Base-by-base conservation (phyloP, 2,113 vertebrate genomes). In the Rhabdomys dilectus region DNA sequence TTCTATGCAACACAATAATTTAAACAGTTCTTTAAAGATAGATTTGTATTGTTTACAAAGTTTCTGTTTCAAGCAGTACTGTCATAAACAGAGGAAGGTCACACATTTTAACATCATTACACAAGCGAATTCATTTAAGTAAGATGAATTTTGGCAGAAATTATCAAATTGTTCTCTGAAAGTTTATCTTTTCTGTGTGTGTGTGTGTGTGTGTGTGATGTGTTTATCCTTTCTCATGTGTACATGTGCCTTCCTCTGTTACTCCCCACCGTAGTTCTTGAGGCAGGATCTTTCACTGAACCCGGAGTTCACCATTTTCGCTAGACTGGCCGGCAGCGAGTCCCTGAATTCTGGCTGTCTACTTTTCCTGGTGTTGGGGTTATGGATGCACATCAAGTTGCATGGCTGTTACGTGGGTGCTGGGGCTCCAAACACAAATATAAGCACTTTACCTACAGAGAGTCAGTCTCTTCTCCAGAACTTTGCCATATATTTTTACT, bases 111-210 rank as follows among this genome's bases (percentile, higher is more conserved):
- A 19, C 45, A 81, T 15, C 64, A 17, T 34, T 85, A 76, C 16
- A 48, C 24, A 80, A 96, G 48, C 56, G n/a, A 73, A 88, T 88
- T 94, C 34, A 70, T 12, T 80, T 80, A 87, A 76, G 31, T 12
- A 70, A 70, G 91, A 96, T 53, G 85, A 7, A 92, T 88, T 86
- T 95, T 91, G n/a, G 17, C 87, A 48, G 36, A 3, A 86, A 31
- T 94, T 68, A 17, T 12, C 39, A 93, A 78, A 82, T 89, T 78
- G 4, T 10, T 45, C 17, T 64, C 39, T 42, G 39, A 16, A 45
- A 62, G 39, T 42, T 64, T 84, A 42, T 62, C 81, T 62, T 62
- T 42, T 48, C 13, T 85, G 2, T 85, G 81, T 42, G 58, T 45
- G 42, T 36, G 8, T 26, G 17, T 56, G 51, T 81, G 48, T 15